These are phyloP conservation scores for Yoshiicerus persimilis DNA, from an alignment of 1,140 invertebrate genomes.

Conservation along the genomic window DNA sequence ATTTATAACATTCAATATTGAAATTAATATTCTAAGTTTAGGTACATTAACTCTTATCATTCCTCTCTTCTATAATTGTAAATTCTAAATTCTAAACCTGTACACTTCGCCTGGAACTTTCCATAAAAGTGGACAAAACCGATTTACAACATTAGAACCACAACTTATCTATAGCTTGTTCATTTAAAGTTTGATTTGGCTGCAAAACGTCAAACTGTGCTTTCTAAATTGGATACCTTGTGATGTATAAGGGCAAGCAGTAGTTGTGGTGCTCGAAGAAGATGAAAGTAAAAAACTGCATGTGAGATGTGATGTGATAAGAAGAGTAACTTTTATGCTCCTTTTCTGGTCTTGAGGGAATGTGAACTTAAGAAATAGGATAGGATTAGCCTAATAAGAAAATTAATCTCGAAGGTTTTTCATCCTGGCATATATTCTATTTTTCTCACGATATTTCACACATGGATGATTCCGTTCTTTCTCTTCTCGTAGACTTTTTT, in stretches of 20 bases:
- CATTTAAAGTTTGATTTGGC: no score
- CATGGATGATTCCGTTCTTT: constrained; percentile 24
- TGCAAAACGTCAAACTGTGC: no score
- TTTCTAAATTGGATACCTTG: neutral
- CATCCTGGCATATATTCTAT: constrained; percentile 35
- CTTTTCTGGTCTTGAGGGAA: neutral
- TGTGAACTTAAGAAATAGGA: neutral
- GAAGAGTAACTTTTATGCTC: neutral
- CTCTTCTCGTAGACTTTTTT: neutral
- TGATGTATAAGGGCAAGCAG: neutral
- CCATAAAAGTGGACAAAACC: no score
- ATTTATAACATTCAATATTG: no score
- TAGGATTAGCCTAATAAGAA: constrained; percentile 45
- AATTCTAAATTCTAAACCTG: no score
- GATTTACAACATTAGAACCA: no score
- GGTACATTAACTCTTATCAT: no score
- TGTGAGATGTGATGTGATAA: constrained; percentile 19
- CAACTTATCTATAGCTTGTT: no score
- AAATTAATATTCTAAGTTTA: no score
- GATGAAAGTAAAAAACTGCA: constrained; percentile 17
- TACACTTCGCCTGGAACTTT: no score
- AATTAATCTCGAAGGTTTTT: constrained; percentile 39
- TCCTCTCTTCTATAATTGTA: no score
- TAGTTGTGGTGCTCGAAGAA: neutral
- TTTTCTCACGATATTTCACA: constrained; percentile 43